Evolutionary conservation across 1,140 invertebrate genomes (phyloP).

Genomic region (Protaetia brevitarsis): DNA sequence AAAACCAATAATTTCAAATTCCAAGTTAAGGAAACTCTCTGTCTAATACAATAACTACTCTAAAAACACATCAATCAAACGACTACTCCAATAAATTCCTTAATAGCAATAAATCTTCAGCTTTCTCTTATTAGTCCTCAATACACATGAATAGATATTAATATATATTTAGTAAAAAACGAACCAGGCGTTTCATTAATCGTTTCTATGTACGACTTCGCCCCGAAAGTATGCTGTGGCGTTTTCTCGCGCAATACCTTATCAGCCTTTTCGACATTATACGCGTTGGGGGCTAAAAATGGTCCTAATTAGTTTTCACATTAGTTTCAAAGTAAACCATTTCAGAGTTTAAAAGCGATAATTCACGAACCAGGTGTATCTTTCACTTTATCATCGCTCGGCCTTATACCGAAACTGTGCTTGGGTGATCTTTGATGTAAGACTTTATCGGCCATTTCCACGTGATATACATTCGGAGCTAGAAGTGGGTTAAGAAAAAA

Average conservation of each 20-base stretch:
- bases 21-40: no score
- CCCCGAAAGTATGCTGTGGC: constrained; percentile 53
- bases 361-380: constrained; percentile 54
- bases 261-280: constrained; percentile 69
- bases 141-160: not conserved
- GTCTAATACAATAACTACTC: no score
- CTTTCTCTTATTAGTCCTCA: not conserved
- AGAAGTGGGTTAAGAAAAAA: not conserved
- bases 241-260: constrained; percentile 52
- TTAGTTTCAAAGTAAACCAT: no score
- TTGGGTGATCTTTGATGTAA: constrained; percentile 62
- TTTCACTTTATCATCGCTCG: constrained; percentile 52
- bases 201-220: constrained; percentile 46
- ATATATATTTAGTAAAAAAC: not conserved
- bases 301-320: no score
- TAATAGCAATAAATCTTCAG: not conserved
- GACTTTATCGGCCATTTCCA: constrained; percentile 65
- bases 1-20: no score
- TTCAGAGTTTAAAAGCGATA: no score
- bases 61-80: no score
- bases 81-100: no score
- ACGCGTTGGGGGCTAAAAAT: constrained; percentile 60
- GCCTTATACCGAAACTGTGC: constrained; percentile 67
- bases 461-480: constrained; percentile 69
- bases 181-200: constrained; percentile 31